phyloP scores from a whole-genome alignment of 2,888 invertebrate genomes.

The Machimus atricapillus region DNA sequence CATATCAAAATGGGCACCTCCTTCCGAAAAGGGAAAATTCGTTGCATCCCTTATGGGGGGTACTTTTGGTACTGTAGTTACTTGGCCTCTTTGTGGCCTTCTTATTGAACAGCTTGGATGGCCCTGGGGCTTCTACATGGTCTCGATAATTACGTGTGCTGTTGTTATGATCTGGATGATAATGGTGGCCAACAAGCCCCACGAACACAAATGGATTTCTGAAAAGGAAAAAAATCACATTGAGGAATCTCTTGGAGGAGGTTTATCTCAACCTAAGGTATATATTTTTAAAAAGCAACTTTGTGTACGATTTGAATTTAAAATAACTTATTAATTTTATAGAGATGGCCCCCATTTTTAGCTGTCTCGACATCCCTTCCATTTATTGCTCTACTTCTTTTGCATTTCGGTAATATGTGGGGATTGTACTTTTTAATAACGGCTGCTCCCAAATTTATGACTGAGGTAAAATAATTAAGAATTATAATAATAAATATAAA shows the following conservation, averaged over 20 bases:
- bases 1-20: conserved; percentile 77
- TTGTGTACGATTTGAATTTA: neutral
- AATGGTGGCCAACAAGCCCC: conserved; percentile 70
- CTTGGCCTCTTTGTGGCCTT: conserved; percentile 72
- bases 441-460: conserved; percentile 77
- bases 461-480: conserved; percentile 61
- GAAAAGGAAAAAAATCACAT: conserved; percentile 71
- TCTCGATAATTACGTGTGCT: conserved; percentile 62
- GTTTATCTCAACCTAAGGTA: conserved; percentile 4
- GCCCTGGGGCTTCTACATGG: conserved; percentile 73
- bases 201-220: conserved; percentile 69
- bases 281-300: neutral
- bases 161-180: conserved; percentile 70
- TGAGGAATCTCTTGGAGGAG: conserved; percentile 66
- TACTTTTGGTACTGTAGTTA: conserved; percentile 74
- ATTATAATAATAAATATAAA: neutral
- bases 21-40: conserved; percentile 77
- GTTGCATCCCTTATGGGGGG: conserved; percentile 76
- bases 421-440: conserved; percentile 79
- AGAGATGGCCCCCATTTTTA: conserved; percentile 72
- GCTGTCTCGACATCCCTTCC: conserved; percentile 71
- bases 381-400: conserved; percentile 70
- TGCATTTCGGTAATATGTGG: conserved; percentile 81
- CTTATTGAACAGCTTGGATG: conserved; percentile 71
- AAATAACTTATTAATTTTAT: conserved; percentile 46